phyloP scores from a whole-genome alignment of 1,140 invertebrate genomes.

The Mylabris phalerata region DNA sequence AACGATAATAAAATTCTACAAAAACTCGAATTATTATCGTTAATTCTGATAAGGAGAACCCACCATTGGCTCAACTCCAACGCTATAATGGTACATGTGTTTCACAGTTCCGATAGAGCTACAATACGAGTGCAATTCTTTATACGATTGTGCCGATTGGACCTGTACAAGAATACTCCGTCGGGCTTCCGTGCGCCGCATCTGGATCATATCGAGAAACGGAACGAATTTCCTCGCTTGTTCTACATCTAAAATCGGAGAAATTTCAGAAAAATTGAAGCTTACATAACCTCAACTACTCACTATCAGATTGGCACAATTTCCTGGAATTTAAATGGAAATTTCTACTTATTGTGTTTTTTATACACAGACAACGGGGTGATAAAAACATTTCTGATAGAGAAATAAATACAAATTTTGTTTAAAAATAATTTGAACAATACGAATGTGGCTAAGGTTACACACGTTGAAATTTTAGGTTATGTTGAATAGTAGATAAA shows the following conservation, averaged over 20 bases:
- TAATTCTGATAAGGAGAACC: slow-evolving; percentile 12
- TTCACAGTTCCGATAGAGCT: slow-evolving; percentile 51
- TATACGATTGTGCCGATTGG: slow-evolving; percentile 53
- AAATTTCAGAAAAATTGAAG: background rate
- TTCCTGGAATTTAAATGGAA: too few relatives aligned
- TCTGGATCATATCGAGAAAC: slow-evolving; percentile 33
- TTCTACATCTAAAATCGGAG: background rate
- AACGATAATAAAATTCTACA: slow-evolving; percentile 59
- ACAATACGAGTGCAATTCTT: slow-evolving; percentile 58
- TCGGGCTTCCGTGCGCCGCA: slow-evolving; percentile 46
- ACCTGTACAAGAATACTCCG: slow-evolving; percentile 57
- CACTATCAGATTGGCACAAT: background rate
- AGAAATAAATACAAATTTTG: too few relatives aligned
- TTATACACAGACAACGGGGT: too few relatives aligned
- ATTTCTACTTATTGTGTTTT: too few relatives aligned
- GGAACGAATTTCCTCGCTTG: slow-evolving; percentile 19
- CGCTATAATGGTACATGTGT: slow-evolving; percentile 55
- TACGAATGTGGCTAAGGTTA: too few relatives aligned
- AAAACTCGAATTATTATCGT: slow-evolving; percentile 3
- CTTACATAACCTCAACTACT: slow-evolving; percentile 6
- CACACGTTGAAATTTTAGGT: background rate
- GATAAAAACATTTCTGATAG: too few relatives aligned
- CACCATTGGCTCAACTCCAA: slow-evolving; percentile 43
- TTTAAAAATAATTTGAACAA: too few relatives aligned
- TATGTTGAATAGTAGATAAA: background rate